Conservation (phyloP, 2,113 vertebrate genomes). For the Rattus norvegicus region DNA sequence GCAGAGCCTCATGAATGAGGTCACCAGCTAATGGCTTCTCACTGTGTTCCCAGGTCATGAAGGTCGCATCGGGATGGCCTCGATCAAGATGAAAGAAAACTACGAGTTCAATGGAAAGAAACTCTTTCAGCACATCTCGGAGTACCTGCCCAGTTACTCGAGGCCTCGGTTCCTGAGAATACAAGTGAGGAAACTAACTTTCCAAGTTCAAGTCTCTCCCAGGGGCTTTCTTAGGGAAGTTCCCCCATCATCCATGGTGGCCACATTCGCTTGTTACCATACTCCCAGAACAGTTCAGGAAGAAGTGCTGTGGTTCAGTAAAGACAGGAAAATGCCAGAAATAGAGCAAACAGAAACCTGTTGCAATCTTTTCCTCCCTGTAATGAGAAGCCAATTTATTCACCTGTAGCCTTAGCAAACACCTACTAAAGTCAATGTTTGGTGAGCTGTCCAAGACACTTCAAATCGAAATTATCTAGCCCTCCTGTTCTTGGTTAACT, state of each 20-base stretch:
- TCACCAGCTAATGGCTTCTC: neutral
- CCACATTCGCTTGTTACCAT: neutral
- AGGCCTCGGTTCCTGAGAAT: slow-evolving; percentile 91
- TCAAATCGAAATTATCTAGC: neutral
- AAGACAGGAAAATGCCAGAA: slow-evolving; percentile 47
- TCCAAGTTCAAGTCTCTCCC: neutral
- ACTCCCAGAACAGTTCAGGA: slow-evolving; percentile 15
- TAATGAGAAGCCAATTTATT: neutral
- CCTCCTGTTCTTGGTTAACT: neutral
- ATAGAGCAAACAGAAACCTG: slow-evolving; percentile 32
- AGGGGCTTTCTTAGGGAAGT: neutral
- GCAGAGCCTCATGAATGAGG: slow-evolving; percentile 6
- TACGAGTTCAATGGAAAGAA: slow-evolving; percentile 86
- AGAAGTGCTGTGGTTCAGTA: neutral
- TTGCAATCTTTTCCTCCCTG: slow-evolving; percentile 9
- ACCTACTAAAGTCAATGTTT: neutral
- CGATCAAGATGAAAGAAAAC: slow-evolving; percentile 87
- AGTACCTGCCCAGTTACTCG: slow-evolving; percentile 89
- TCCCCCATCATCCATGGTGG: neutral
- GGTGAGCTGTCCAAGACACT: neutral
- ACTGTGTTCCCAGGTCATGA: slow-evolving; percentile 88
- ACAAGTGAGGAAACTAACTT: slow-evolving; percentile 85
- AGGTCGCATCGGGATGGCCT: slow-evolving; percentile 93
- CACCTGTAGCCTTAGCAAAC: neutral
- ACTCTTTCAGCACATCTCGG: slow-evolving; percentile 85